These are phyloP conservation scores for Dicyrtomina minuta DNA, from an alignment of 2,888 invertebrate species.

Conservation along the genomic window DNA sequence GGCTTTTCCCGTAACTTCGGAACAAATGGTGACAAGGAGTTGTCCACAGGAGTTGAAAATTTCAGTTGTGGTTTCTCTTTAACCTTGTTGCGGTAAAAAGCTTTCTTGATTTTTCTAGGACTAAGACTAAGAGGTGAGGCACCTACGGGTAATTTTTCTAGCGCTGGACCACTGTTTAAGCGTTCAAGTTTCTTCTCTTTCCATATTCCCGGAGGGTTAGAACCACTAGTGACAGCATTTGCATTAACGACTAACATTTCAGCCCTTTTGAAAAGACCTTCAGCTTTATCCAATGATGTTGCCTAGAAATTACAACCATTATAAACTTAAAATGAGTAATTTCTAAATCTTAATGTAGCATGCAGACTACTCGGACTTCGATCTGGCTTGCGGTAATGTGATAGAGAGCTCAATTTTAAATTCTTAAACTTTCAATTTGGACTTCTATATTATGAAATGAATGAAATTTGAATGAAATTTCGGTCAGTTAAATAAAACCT, in stretches of 20 bases:
- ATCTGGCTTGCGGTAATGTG: no score
- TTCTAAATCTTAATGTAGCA: no score
- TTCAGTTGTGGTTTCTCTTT: constrained; percentile 72
- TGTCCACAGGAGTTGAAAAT: constrained; percentile 83
- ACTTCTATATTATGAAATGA: no score
- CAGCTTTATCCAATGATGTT: constrained; percentile 65
- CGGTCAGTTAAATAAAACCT: no score
- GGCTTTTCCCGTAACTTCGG: constrained; percentile 85
- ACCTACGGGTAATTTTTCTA: neutral
- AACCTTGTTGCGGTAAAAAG: constrained; percentile 38
- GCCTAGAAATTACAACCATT: constrained; percentile 54
- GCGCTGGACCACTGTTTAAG: constrained; percentile 14
- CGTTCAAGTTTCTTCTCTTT: constrained; percentile 53
- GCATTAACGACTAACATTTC: constrained; percentile 55
- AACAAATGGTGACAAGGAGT: constrained; percentile 72
- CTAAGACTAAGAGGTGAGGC: no score
- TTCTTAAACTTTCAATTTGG: no score
- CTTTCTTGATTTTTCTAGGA: constrained; percentile 47
- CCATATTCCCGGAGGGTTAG: constrained; percentile 64
- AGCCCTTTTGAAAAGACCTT: constrained; percentile 63
- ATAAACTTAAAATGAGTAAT: constrained; percentile 9
- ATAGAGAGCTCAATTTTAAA: no score
- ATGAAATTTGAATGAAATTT: no score
- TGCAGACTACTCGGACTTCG: no score
- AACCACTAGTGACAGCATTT: constrained; percentile 55